Evolutionary conservation across 2,797 vertebrate species (phyloP), one percentile per base, ranked within the genome.

Genomic region (Sebastes trivittatus): DNA sequence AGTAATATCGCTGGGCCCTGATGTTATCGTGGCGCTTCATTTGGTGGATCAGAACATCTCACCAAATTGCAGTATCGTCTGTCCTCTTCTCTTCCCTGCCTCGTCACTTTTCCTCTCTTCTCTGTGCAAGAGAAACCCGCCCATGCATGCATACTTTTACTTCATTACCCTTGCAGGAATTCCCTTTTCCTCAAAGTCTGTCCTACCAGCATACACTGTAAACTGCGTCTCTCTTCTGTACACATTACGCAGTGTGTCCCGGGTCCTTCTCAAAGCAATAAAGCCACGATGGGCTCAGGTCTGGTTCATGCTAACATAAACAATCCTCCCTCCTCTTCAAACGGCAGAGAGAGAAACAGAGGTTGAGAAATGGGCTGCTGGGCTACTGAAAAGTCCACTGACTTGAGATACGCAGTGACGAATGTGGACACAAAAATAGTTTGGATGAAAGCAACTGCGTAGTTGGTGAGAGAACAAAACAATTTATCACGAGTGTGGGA

Each of bases 1-100:
- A 89, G 82, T 72, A 84, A 77, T 86, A 89, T 85, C 25, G 11
- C 27, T 46, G 81, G 70, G 54, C 78, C 82, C 76, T 80, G 88
- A 90, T 92, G 87, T 89, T 94, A 93, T 93, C 84, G 27, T 73
- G 77, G 72, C 8, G 72, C 87, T 93, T 91, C 65, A 78, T 89
- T 91, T 85, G 58, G 67, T 66, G 54, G 74, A 87, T 88, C 87
- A 80, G 68, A 84, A 72, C 71, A 22, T 78, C 64, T 83, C 76
- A 83, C 83, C 85, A 82, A 67, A 84, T 52, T 72, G n/a, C 74
- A 71, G 59, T 52, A 49, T 72, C 30, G 2, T 75, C 71, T 68
- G 3, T 66, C 11, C 58, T 71, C 72, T 54, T 72, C 60, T 36
- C 77, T 54, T 58, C 54, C 23, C 34, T 38, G 23, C 61, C n/a